Conservation (phyloP, 1,140 invertebrate species). For the Coenobita brevimanus region DNA sequence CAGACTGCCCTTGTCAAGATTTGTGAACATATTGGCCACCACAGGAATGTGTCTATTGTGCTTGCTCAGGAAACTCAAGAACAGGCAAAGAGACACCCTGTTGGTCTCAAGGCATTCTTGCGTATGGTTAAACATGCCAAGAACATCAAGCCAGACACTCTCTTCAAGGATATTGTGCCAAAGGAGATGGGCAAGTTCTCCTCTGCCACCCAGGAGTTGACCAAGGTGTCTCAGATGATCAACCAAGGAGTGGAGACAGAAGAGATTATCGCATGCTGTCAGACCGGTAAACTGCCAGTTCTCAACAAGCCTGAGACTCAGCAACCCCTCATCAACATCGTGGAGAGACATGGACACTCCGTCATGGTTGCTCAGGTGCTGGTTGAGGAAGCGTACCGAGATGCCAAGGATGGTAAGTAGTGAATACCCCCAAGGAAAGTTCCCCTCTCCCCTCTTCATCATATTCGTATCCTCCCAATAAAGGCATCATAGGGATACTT, state of each 20-base stretch:
- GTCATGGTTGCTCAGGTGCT: constrained; percentile 70
- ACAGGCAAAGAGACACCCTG: constrained; percentile 63
- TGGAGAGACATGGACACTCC: constrained; percentile 70
- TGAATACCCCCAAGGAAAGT: neutral
- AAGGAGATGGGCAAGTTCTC: constrained; percentile 87
- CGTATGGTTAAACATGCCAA: constrained; percentile 69
- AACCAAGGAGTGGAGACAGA: constrained; percentile 83
- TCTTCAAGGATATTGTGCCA: constrained; percentile 74
- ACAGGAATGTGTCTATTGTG: constrained; percentile 73
- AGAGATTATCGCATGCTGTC: constrained; percentile 81
- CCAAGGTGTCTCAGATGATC: constrained; percentile 85
- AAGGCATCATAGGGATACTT: no score
- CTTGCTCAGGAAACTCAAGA: constrained; percentile 81
- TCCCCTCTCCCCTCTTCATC: neutral
- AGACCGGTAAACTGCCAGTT: constrained; percentile 68
- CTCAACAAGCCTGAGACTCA: constrained; percentile 70
- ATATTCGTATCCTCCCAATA: neutral
- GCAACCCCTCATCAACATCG: constrained; percentile 70
- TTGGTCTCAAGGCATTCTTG: constrained; percentile 70
- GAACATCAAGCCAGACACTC: constrained; percentile 68
- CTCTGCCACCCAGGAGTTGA: constrained; percentile 84
- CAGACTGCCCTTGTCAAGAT: constrained; percentile 68
- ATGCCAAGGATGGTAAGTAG: constrained; percentile 67
- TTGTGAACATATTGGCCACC: constrained; percentile 67
- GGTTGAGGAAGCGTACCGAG: constrained; percentile 69